phyloP scores from a whole-genome alignment of 2,888 invertebrate species.

The Mamestra brassicae region DNA sequence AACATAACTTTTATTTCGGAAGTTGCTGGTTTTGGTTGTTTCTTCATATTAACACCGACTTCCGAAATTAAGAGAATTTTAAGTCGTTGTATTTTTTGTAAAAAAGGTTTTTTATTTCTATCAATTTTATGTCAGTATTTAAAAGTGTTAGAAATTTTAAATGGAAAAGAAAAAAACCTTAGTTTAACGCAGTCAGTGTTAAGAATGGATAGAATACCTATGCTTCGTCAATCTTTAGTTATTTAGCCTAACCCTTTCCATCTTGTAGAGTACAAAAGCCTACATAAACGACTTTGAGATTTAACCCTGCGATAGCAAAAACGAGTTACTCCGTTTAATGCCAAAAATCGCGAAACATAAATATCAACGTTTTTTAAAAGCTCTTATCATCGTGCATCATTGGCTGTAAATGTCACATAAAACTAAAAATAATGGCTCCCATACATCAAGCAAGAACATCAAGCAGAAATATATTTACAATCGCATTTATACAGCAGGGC shows the following conservation, averaged over 20 bases:
- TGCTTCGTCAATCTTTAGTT: not conserved
- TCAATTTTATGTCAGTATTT: not conserved
- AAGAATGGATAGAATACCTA: not conserved
- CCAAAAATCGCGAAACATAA: slow-evolving; percentile 21
- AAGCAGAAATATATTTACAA: slow-evolving; percentile 36
- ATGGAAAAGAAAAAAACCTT: not conserved
- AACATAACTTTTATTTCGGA: too few relatives aligned
- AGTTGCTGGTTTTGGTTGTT: too few relatives aligned
- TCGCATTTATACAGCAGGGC: slow-evolving; percentile 48
- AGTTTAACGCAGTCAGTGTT: not conserved
- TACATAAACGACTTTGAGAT: slow-evolving; percentile 21
- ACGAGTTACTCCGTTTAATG: slow-evolving; percentile 1
- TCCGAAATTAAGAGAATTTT: too few relatives aligned
- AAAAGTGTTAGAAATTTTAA: not conserved
- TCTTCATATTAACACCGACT: too few relatives aligned
- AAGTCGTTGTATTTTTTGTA: too few relatives aligned
- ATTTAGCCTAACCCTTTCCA: slow-evolving; percentile 5
- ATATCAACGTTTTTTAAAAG: slow-evolving; percentile 34
- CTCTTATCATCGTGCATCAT: slow-evolving; percentile 52
- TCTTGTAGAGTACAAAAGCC: slow-evolving; percentile 5
- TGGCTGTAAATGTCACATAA: slow-evolving; percentile 57
- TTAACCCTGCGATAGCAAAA: slow-evolving; percentile 14
- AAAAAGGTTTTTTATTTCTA: not conserved
- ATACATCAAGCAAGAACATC: slow-evolving; percentile 49
- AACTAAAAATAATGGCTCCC: slow-evolving; percentile 52